These are phyloP conservation scores for Peromyscus maniculatus DNA, from an alignment of 2,113 vertebrate species.

Conservation along the genomic window DNA sequence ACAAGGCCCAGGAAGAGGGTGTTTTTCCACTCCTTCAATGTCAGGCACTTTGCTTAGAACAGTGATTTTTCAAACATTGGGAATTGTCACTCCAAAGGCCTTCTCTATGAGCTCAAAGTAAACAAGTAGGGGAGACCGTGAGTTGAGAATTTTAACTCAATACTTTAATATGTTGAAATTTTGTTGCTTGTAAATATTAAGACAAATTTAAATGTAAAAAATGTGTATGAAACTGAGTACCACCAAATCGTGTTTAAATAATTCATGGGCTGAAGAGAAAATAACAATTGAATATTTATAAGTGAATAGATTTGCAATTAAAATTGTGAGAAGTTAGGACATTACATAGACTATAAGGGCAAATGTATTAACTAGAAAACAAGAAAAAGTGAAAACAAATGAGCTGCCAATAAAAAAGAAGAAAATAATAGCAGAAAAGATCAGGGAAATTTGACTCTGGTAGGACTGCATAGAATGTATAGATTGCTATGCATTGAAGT, in stretches of 20 bases:
- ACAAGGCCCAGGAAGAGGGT: background rate
- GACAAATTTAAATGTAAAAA: constrained; percentile 48
- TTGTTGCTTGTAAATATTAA: constrained; percentile 43
- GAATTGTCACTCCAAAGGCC: background rate
- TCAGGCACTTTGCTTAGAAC: background rate
- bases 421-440: background rate
- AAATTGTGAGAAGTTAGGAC: constrained; percentile 28
- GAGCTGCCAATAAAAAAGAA: background rate
- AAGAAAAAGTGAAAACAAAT: constrained; percentile 34
- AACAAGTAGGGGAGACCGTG: background rate
- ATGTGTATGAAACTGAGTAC: background rate
- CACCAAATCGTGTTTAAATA: constrained; percentile 23
- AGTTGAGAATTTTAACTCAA: background rate
- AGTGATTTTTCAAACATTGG: constrained; percentile 19
- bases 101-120: constrained; percentile 11
- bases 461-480: background rate
- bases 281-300: constrained; percentile 16
- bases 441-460: background rate
- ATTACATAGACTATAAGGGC: background rate
- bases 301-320: constrained; percentile 43
- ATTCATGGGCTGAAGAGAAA: constrained; percentile 26
- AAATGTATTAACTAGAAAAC: background rate
- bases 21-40: background rate
- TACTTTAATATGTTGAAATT: background rate
- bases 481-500: background rate